Evolutionary conservation across 2,797 vertebrate species (phyloP), one percentile per base, ranked within the genome.

Genomic region (Manis crassicaudata): DNA sequence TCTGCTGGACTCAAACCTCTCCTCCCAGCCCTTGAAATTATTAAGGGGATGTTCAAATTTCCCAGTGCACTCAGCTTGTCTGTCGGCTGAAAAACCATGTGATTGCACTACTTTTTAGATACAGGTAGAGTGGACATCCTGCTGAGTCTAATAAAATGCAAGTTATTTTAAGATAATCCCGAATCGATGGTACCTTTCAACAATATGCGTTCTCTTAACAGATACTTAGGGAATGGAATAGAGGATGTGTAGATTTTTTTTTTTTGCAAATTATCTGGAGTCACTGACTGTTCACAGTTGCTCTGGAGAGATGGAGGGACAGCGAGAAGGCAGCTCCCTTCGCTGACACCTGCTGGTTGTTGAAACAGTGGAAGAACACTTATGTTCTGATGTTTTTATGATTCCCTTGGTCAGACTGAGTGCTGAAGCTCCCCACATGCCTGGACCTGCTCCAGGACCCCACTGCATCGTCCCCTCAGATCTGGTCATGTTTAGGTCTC

Each of bases 151-250:
- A 68, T 94, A 84, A 88, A 88, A 60, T 52, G 17, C 21, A 67
- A 37, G 21, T 40, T 83, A 85, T 86, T 70, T 96, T 25, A 92
- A 92, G 67, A 81, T 52, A 77, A 90, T 73, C 29, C 52, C 29
- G n/a, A 84, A 67, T 92, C 88, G 43, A 52, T 79, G 65, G 76
- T 58, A 79, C 72, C 62, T 92, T 93, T 90, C n/a, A 87, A 54
- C 40, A 43, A 52, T 60, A 68, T 92, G 9, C 40, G 68, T 90
- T 90, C 62, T 77, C 50, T 92, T 63, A 52, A 35, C 9, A 63
- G 79, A 60, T 63, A 62, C 27, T 67, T 67, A 67, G 73, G 68
- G 43, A 72, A 89, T 83, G 4, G 46, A 43, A 40, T 35, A 70
- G 46, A 88, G 2, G 46, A 54, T 72, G 35, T 32, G 18, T 63